Base-by-base conservation (phyloP, 1,140 invertebrate genomes). In the Diuraphis noxia region DNA sequence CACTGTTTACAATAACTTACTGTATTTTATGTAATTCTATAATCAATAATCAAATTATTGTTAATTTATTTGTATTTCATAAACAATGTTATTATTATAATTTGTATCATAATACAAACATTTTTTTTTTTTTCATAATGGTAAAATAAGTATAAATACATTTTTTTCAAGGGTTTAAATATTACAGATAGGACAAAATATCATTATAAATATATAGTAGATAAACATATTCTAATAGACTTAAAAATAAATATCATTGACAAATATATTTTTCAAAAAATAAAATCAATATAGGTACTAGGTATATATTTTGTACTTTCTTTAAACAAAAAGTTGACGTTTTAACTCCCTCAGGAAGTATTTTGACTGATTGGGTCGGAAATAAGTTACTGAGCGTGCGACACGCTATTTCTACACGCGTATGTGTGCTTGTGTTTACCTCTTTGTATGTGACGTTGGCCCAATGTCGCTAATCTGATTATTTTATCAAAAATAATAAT, bases 301-400 rank as follows among this genome's bases (percentile, higher is more conserved):
- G 10, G 6, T 63, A 6, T 52, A 30, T 87, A 4, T 1, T 30
- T 36, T 38, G 38, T 87, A 49, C 21, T 40, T 79, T 90, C 41
- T 46, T 90, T 46, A 46, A 79, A 46, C 40, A 46, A 46, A 90
- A 79, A 52, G 88, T 90, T 91, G 89, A 79, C 89, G 77, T 91
- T 52, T 91, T 82, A 91, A 81, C 34, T 91, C 89, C 72, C 72
- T 40, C 63, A 49, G 89, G 89, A 91, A 91, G 34, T 43, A 82
- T 91, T 91, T 91, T 91, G 89, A 91, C 89, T 91, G 89, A 91
- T 91, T 91, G 89, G 89, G 89, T 81, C 34, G 43, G 25, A 91
- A 91, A 79, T 91, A 81, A 91, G 88, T 52, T 52, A 38, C 77
- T 43, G 77, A 91, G 89, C 89, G 89, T 91, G 89, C 43, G 43